Evolutionary conservation across 2,113 vertebrate genomes (phyloP).

Genomic region (Nansenia antarctica): DNA sequence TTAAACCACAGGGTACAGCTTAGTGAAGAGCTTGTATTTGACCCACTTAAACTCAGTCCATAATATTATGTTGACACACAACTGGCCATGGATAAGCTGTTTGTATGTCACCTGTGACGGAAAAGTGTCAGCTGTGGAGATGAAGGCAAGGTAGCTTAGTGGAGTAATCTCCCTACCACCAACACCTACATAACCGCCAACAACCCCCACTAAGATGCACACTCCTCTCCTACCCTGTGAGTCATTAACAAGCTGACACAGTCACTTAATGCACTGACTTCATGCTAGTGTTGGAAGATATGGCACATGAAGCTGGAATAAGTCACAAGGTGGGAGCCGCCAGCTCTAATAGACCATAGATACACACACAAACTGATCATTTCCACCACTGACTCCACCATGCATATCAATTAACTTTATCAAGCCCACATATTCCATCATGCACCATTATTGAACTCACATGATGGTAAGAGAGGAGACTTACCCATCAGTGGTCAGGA

Average conservation of each 20-base stretch:
- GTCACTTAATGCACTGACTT: not conserved
- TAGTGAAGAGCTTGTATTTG: constrained; percentile 34
- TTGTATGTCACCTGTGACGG: constrained; percentile 56
- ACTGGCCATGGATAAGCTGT: constrained; percentile 50
- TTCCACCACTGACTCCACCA: not conserved
- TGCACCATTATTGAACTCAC: not conserved
- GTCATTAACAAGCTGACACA: constrained; percentile 17
- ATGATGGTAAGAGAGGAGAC: constrained; percentile 8
- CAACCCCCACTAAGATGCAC: too few relatives aligned
- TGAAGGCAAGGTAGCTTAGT: constrained; percentile 54
- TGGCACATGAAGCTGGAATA: not conserved
- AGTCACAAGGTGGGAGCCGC: not conserved
- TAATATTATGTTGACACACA: constrained; percentile 49
- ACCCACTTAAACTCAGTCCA: constrained; percentile 57
- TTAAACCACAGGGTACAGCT: constrained; percentile 65
- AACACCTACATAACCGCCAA: too few relatives aligned
- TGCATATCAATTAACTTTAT: not conserved
- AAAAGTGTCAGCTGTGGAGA: constrained; percentile 61
- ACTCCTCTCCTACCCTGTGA: constrained; percentile 29
- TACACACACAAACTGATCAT: constrained; percentile 6
- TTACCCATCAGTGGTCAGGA: constrained; percentile 65
- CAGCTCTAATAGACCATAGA: not conserved
- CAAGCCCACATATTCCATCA: not conserved
- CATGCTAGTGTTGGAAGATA: not conserved
- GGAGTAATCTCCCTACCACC: constrained; percentile 59